phyloP scores from a whole-genome alignment of 2,113 vertebrate species.

The Vanacampus margaritifer region DNA sequence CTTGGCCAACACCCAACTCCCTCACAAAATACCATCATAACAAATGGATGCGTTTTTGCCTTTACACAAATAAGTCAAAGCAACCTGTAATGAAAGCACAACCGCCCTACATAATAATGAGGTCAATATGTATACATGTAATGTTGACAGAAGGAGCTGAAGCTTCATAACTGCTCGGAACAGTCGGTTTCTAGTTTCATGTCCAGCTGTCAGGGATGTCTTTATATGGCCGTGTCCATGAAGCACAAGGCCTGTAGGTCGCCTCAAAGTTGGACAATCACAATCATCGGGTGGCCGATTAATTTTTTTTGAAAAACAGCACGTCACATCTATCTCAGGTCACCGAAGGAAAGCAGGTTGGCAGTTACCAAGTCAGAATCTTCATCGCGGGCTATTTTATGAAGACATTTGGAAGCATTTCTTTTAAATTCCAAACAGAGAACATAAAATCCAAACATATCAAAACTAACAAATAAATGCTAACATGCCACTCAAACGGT shows the following conservation, averaged over 20 bases:
- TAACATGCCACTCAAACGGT: too few species aligned
- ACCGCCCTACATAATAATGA: background rate
- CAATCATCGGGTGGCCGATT: too few species aligned
- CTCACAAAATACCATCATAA: background rate
- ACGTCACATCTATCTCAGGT: too few species aligned
- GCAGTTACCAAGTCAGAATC: too few species aligned
- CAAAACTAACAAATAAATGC: too few species aligned
- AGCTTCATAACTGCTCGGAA: background rate
- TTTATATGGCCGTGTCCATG: background rate
- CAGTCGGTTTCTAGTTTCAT: background rate
- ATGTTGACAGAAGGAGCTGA: background rate
- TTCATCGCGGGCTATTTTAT: too few species aligned
- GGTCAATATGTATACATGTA: background rate
- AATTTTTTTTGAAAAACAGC: background rate
- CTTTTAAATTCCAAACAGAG: too few species aligned
- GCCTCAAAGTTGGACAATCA: background rate
- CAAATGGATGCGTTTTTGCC: background rate
- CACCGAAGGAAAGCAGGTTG: too few species aligned
- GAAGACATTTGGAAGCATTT: too few species aligned
- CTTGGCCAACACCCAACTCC: background rate
- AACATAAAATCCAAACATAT: too few species aligned
- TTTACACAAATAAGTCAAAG: background rate
- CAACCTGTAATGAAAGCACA: background rate
- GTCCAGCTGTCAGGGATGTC: slow-evolving; percentile 1
- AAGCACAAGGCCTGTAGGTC: background rate